Evolutionary conservation across 2,888 invertebrate genomes (phyloP).

Genomic region (Cantharis lateralis): DNA sequence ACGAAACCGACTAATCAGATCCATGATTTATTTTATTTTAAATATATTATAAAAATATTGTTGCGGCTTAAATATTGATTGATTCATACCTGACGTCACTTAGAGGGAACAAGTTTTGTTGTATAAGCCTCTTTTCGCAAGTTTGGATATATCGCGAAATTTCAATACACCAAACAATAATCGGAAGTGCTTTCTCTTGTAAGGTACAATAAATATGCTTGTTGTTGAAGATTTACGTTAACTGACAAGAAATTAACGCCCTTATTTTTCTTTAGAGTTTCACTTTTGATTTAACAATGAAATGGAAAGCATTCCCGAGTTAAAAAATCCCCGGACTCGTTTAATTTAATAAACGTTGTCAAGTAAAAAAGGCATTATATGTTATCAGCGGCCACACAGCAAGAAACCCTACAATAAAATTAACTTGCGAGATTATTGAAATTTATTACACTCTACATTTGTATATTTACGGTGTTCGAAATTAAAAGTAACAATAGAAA

Average conservation of each 20-base stretch:
- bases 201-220: conserved; percentile 7
- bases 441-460: background rate
- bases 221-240: background rate
- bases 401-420: conserved; percentile 13
- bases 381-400: conserved; percentile 7
- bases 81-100: background rate
- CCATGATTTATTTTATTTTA: background rate
- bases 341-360: conserved; percentile 5
- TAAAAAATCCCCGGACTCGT: background rate
- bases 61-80: background rate
- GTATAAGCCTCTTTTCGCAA: background rate
- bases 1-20: background rate
- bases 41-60: background rate
- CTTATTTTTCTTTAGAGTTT: background rate
- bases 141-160: background rate
- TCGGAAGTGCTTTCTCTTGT: conserved; percentile 22
- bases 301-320: background rate
- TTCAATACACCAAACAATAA: conserved; percentile 12
- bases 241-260: background rate
- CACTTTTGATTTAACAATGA: background rate
- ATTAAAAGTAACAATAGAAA: background rate
- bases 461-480: background rate
- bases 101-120: background rate
- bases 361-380: conserved; percentile 4
- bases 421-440: conserved; percentile 9